These are phyloP conservation scores for Rhopilema esculentum DNA, from an alignment of 30 jellyfish, hydroid and myxozoan genomes.

Conservation along the genomic window DNA sequence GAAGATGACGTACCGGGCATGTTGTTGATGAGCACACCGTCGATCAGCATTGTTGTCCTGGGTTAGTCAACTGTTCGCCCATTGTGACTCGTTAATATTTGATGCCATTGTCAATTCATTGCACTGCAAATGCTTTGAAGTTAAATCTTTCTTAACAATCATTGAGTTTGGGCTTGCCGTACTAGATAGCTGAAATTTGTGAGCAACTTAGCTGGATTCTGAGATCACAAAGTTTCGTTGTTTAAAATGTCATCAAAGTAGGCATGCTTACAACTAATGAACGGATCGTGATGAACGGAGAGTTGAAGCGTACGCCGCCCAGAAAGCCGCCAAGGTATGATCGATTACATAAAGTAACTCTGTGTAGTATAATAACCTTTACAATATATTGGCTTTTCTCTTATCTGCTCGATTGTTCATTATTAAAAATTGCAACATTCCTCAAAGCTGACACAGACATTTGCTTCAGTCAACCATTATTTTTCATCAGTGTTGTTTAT, in stretches of 20 bases:
- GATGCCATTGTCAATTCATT: background rate
- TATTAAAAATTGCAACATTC: no score
- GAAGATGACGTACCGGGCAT: background rate
- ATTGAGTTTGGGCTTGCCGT: background rate
- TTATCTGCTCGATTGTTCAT: no score
- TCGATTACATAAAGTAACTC: background rate
- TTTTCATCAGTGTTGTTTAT: no score
- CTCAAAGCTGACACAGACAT: no score
- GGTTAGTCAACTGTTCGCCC: constrained; percentile 20
- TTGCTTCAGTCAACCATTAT: no score
- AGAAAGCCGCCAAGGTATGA: constrained; percentile 70
- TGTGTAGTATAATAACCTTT: no score
- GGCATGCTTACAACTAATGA: background rate
- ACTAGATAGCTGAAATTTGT: background rate
- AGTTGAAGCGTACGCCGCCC: constrained; percentile 71
- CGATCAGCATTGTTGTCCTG: background rate
- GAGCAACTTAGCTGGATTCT: background rate
- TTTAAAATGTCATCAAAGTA: background rate
- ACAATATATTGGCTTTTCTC: no score
- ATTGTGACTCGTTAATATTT: constrained; percentile 25
- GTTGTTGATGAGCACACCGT: background rate
- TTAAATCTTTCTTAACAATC: background rate
- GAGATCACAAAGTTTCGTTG: background rate
- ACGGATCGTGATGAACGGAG: constrained; percentile 1
- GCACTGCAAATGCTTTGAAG: background rate